Evolutionary conservation across 2,888 invertebrate species (phyloP), one percentile per base, ranked within the genome.

Genomic region (Ichneumoninae sp.): DNA sequence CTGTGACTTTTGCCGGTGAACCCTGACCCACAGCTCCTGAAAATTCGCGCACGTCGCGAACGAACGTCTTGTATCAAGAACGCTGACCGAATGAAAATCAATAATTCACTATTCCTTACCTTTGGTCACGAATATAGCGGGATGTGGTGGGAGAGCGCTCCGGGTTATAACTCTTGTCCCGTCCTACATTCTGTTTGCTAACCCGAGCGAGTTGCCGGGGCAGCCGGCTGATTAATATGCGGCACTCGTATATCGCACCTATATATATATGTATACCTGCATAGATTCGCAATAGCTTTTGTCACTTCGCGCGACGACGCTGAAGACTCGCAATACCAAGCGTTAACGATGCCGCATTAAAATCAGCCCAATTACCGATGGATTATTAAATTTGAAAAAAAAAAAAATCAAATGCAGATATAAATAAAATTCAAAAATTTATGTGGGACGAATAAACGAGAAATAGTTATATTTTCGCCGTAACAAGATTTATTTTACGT

Each of bases 11-110:
- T 16, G 30, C 60, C 33, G n/a, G 13, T 8, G 19, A 54, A 10
- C 54, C 52, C 36, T 54, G 54, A 47, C 26, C 44, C 47, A 30
- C 44, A 10, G 10, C 36, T 16, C 10, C 2, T 40, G 30, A 60
- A 73, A 74, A 74, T 22, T 50, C 44, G 30, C 50, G 4, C 63
- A 19, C 10, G 19, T 16, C 47, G 63, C 30, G 16, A 57, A 57
- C 52, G 60, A 79, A 40, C 74, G 74, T 79, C 60, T 69, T 69
- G 77, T 47, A 60, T 33, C 68, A 19, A 63, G 66, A 60, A 70
- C 33, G 47, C 70, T 74, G 66, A 60, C 57, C 76, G 68, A 16
- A 76, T 47, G 66, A 33, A 78, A 83, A 83, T 81, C 77, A 40
- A 71, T 80, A 81, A 68, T 50, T 68, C 69, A 30, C 50, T 79